Conservation (phyloP, 2,113 vertebrate genomes). For the Psettodes erumei region DNA sequence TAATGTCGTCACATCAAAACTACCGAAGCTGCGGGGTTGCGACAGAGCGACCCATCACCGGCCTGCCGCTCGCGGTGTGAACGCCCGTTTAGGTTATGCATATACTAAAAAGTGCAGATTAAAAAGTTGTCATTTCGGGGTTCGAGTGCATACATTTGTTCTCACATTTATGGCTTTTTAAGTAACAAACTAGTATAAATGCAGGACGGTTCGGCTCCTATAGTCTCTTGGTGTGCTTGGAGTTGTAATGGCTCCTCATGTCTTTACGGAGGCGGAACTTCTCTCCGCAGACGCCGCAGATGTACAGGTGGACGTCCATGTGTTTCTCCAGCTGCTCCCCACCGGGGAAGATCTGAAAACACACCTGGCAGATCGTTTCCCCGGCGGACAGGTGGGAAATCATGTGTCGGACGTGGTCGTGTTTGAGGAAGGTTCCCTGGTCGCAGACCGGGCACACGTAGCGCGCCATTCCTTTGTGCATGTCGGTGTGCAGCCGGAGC, state of each 20-base stretch:
- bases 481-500: slow-evolving; percentile 96
- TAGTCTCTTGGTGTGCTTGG: slow-evolving; percentile 94
- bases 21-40: not conserved
- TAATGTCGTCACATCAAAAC: not conserved
- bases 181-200: slow-evolving; percentile 22
- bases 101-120: slow-evolving; percentile 79
- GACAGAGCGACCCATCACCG: not conserved
- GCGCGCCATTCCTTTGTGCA: slow-evolving; percentile 98
- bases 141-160: slow-evolving; percentile 78
- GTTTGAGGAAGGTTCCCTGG: slow-evolving; percentile 98
- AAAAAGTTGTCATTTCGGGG: slow-evolving; percentile 74
- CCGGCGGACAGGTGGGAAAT: slow-evolving; percentile 96
- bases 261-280: slow-evolving; percentile 99
- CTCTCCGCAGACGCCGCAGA: slow-evolving; percentile 96
- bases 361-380: slow-evolving; percentile 99
- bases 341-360: slow-evolving; percentile 97
- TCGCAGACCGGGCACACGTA: slow-evolving; percentile 98
- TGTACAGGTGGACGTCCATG: slow-evolving; percentile 98
- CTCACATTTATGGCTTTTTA: slow-evolving; percentile 83
- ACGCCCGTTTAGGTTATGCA: slow-evolving; percentile 54
- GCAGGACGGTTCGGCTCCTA: slow-evolving; percentile 39
- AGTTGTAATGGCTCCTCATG: slow-evolving; percentile 98
- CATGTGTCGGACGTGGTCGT: slow-evolving; percentile 99
- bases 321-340: slow-evolving; percentile 96
- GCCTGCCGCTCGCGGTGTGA: slow-evolving; percentile 37